These are phyloP conservation scores for Aldrovandia affinis DNA, from an alignment of 2,797 vertebrate species.

Conservation along the genomic window DNA sequence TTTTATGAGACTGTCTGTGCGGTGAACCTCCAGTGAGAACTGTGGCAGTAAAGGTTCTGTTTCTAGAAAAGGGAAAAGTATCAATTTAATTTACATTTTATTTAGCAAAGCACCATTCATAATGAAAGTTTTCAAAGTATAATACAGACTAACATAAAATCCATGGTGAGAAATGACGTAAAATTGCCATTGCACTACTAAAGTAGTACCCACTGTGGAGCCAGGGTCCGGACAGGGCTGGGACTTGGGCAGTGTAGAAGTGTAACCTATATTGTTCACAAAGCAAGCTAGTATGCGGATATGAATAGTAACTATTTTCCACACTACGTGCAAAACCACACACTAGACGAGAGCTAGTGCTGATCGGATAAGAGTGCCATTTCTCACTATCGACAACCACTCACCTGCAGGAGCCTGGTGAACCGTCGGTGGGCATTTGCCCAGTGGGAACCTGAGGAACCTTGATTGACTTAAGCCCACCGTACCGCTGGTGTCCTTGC, in stretches of 20 bases:
- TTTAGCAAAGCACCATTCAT: not conserved
- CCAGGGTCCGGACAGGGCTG: no score
- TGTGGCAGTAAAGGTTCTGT: not conserved
- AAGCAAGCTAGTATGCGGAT: not conserved
- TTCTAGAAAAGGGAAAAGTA: not conserved
- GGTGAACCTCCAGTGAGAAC: conserved; percentile 54
- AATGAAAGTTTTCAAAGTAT: not conserved
- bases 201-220: no score
- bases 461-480: not conserved
- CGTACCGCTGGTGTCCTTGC: not conserved
- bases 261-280: no score
- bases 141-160: not conserved
- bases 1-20: conserved; percentile 65
- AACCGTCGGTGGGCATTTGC: not conserved
- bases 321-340: not conserved
- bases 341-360: not conserved
- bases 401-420: not conserved
- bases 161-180: no score
- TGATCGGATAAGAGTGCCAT: not conserved
- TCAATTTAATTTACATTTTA: not conserved
- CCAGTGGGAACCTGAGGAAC: not conserved
- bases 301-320: no score
- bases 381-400: not conserved
- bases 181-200: no score
- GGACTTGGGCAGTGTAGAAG: no score